Conservation (phyloP, 2,113 vertebrate species). For the Mormoops blainvillei region DNA sequence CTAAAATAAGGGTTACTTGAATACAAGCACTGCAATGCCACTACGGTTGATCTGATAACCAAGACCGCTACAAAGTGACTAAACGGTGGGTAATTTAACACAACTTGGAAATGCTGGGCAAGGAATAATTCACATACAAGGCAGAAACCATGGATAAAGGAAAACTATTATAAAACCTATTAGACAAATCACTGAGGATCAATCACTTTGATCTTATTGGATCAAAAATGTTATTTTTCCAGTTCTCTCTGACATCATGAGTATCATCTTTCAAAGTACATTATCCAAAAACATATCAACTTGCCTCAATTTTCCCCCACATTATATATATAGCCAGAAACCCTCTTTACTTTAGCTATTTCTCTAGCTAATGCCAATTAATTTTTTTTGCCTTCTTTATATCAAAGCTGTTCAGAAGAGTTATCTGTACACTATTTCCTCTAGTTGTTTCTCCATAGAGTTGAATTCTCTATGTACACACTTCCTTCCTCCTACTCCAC, state of each 20-base stretch:
- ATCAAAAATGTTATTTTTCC: background rate
- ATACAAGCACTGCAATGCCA: background rate
- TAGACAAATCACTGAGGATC: background rate
- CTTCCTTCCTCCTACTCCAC: too few relatives aligned
- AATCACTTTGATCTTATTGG: background rate
- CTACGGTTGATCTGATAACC: background rate
- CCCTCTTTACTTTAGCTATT: background rate
- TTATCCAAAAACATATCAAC: too few relatives aligned
- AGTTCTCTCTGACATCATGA: background rate
- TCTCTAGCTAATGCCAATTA: too few relatives aligned
- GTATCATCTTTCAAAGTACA: background rate
- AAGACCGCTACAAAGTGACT: background rate
- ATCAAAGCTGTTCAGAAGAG: too few relatives aligned
- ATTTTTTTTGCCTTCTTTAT: too few relatives aligned
- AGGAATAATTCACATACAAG: background rate
- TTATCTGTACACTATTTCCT: too few relatives aligned
- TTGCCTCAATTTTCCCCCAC: background rate
- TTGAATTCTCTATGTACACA: too few relatives aligned
- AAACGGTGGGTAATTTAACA: background rate
- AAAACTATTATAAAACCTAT: background rate
- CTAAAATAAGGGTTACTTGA: background rate
- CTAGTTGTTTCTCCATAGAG: too few relatives aligned
- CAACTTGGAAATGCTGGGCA: background rate
- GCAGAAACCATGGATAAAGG: background rate
- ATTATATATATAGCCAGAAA: background rate